Conservation (phyloP, 2,113 vertebrate species). For the Grallaria varia region DNA sequence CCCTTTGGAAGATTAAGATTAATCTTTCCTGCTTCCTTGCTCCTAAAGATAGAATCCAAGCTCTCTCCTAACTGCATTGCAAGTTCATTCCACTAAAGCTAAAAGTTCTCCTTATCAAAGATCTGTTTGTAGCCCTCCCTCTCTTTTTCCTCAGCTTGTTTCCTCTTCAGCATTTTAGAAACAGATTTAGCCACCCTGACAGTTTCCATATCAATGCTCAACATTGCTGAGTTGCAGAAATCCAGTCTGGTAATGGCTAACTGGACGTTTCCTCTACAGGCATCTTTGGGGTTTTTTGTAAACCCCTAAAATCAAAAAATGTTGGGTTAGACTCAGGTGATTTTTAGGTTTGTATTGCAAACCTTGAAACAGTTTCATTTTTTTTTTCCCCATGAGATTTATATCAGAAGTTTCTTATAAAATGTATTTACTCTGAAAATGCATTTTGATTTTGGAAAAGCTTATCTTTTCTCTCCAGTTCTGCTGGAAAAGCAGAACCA, state of each 20-base stretch:
- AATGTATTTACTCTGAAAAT: background rate
- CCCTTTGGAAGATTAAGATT: conserved; percentile 15
- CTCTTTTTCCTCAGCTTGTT: background rate
- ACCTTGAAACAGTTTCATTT: background rate
- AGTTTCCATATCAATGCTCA: background rate
- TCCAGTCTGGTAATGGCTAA: background rate
- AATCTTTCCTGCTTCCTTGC: conserved; percentile 23
- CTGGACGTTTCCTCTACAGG: background rate
- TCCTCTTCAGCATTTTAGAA: background rate
- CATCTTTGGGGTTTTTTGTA: background rate
- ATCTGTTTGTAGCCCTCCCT: background rate
- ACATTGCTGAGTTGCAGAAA: background rate
- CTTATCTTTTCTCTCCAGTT: background rate
- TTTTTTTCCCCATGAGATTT: background rate
- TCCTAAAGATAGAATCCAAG: conserved; percentile 25
- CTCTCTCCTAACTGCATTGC: background rate
- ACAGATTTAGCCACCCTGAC: background rate
- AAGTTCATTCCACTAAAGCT: background rate
- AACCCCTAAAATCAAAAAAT: background rate
- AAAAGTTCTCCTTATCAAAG: background rate
- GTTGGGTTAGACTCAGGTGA: background rate
- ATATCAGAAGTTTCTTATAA: background rate
- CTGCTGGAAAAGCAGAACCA: background rate
- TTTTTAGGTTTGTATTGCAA: background rate
- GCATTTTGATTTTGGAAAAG: background rate